Conservation (phyloP, 2,797 vertebrate genomes). For the Trematomus bernacchii region DNA sequence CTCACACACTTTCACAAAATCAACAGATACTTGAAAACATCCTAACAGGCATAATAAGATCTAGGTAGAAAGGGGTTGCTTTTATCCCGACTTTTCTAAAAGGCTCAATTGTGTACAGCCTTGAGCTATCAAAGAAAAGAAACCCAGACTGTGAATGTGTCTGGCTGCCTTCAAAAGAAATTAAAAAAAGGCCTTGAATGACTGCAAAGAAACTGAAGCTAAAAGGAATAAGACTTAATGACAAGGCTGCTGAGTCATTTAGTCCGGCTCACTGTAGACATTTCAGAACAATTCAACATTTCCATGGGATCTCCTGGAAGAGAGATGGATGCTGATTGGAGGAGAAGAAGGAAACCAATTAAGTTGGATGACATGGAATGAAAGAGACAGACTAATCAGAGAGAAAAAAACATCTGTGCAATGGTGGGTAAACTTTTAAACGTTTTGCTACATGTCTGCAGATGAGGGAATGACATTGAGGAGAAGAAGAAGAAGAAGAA, state of each 20-base stretch:
- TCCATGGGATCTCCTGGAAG: slow-evolving; percentile 51
- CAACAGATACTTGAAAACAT: slow-evolving; percentile 14
- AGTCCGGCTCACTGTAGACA: slow-evolving; percentile 48
- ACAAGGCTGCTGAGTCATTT: slow-evolving; percentile 66
- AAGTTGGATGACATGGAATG: slow-evolving; percentile 27
- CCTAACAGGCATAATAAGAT: slow-evolving; percentile 26
- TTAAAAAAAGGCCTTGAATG: slow-evolving; percentile 40
- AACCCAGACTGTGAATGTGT: slow-evolving; percentile 4
- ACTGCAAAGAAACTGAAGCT: slow-evolving; percentile 52
- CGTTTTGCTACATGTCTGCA: background rate
- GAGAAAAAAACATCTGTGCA: slow-evolving; percentile 4
- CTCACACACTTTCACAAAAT: background rate
- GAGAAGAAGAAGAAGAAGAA: background rate
- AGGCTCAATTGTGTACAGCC: slow-evolving; percentile 35
- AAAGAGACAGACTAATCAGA: slow-evolving; percentile 3
- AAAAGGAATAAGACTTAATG: slow-evolving; percentile 46
- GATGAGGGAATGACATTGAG: background rate
- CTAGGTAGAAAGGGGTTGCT: slow-evolving; percentile 12
- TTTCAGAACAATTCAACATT: slow-evolving; percentile 72
- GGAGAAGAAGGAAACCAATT: slow-evolving; percentile 32
- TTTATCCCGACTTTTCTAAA: slow-evolving; percentile 48
- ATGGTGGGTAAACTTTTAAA: background rate
- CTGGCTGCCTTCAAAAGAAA: slow-evolving; percentile 26
- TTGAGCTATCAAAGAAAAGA: slow-evolving; percentile 42
- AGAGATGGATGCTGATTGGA: slow-evolving; percentile 22